Evolutionary conservation across 2,113 vertebrate genomes (phyloP).

Genomic region (Megaceryle maxima): DNA sequence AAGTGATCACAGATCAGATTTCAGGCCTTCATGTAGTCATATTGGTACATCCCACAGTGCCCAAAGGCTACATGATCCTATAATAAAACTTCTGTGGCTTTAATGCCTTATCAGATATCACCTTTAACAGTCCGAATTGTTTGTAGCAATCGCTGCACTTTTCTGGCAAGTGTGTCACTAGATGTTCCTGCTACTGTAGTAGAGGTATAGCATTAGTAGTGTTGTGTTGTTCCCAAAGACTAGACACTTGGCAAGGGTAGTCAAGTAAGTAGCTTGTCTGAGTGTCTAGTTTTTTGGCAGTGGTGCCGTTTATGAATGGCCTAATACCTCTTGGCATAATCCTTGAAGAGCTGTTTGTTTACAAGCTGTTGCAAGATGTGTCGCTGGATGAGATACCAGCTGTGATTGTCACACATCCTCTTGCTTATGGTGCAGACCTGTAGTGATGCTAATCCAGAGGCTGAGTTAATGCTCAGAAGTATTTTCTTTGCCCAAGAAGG

Average conservation of each 20-base stretch:
- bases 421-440: not conserved
- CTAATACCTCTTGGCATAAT: not conserved
- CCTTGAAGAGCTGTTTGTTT: not conserved
- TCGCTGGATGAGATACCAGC: not conserved
- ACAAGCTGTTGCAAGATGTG: not conserved
- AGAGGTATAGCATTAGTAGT: not conserved
- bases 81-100: not conserved
- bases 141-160: not conserved
- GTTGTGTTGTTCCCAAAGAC: not conserved
- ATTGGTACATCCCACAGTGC: not conserved
- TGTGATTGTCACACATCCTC: not conserved
- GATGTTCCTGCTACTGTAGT: not conserved
- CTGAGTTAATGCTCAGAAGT: not conserved
- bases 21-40: not conserved
- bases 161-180: not conserved
- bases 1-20: not conserved
- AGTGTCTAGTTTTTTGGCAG: slow-evolving; percentile 4
- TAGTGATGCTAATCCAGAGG: not conserved
- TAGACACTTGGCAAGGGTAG: not conserved
- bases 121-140: not conserved
- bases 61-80: not conserved
- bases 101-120: not conserved
- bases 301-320: not conserved
- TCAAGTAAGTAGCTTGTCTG: not conserved
- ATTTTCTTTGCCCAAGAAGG: not conserved